These are phyloP conservation scores for Idris sp. DNA, from an alignment of 1,140 invertebrate genomes.

Conservation along the genomic window DNA sequence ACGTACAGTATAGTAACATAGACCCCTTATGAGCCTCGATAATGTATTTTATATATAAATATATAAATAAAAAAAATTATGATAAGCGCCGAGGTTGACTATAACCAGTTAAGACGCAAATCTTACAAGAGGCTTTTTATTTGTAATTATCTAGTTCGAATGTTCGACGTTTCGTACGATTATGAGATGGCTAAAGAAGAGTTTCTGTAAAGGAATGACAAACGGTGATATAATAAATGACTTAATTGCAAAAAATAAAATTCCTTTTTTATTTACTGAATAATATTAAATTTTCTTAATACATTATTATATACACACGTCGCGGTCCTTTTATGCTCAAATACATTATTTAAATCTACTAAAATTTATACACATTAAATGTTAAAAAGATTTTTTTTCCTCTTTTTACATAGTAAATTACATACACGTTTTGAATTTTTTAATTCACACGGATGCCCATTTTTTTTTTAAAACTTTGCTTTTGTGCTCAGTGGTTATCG, in stretches of 20 bases:
- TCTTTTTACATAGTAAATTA: too few species aligned
- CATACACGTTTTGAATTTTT: too few species aligned
- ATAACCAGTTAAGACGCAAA: slow-evolving; percentile 67
- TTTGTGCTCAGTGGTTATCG: too few species aligned
- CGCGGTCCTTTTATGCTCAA: too few species aligned
- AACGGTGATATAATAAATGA: slow-evolving; percentile 72
- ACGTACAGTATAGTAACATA: slow-evolving; percentile 69
- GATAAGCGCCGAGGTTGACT: slow-evolving; percentile 64
- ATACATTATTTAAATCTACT: too few species aligned
- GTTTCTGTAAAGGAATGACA: slow-evolving; percentile 71
- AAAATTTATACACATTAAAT: too few species aligned
- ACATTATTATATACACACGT: too few species aligned
- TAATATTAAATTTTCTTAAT: too few species aligned
- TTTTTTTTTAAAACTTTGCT: too few species aligned
- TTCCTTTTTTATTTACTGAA: too few species aligned
- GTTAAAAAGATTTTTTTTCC: too few species aligned
- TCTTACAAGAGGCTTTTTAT: slow-evolving; percentile 76
- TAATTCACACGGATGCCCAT: too few species aligned
- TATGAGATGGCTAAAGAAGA: slow-evolving; percentile 68
- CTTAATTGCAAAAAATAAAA: slow-evolving; percentile 68
- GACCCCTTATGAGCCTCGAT: slow-evolving; percentile 73
- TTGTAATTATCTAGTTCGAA: slow-evolving; percentile 76
- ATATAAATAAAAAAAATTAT: slow-evolving; percentile 66
- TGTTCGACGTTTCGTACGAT: slow-evolving; percentile 73
- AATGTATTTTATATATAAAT: slow-evolving; percentile 78